Evolutionary conservation across 2,888 invertebrate genomes (phyloP).

Genomic region (Helicoverpa assulta): DNA sequence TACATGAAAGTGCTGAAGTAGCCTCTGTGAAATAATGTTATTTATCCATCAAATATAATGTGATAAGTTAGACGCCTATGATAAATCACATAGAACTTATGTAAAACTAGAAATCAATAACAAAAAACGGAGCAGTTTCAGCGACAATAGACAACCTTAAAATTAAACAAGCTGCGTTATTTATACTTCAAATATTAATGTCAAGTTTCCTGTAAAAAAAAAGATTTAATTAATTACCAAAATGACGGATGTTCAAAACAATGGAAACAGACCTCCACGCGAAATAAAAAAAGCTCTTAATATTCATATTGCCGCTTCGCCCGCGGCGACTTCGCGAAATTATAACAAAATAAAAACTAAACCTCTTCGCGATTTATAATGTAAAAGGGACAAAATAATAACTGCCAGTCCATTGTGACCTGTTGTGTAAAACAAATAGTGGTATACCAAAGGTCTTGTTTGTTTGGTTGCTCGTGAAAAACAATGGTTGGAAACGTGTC

Average conservation of each 20-base stretch:
- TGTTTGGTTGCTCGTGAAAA: constrained; percentile 69
- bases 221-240: background rate
- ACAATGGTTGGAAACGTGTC: constrained; percentile 76
- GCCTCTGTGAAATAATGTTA: no score
- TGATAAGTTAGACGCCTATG: no score
- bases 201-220: no score
- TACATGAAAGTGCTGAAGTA: no score
- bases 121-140: no score
- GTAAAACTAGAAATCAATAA: no score
- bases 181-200: background rate
- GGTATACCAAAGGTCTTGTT: constrained; percentile 55
- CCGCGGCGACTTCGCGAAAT: constrained; percentile 86
- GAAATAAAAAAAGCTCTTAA: constrained; percentile 80
- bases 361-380: constrained; percentile 81
- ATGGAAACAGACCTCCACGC: constrained; percentile 67
- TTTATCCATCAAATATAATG: no score
- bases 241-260: constrained; percentile 53
- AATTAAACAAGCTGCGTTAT: background rate
- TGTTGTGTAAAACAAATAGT: constrained; percentile 14
- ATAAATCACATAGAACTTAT: no score
- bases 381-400: constrained; percentile 78
- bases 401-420: constrained; percentile 68
- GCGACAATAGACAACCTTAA: no score
- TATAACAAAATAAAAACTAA: constrained; percentile 88
- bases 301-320: constrained; percentile 84